phyloP scores from a whole-genome alignment of 2,113 vertebrate species.

The Marmota monax region DNA sequence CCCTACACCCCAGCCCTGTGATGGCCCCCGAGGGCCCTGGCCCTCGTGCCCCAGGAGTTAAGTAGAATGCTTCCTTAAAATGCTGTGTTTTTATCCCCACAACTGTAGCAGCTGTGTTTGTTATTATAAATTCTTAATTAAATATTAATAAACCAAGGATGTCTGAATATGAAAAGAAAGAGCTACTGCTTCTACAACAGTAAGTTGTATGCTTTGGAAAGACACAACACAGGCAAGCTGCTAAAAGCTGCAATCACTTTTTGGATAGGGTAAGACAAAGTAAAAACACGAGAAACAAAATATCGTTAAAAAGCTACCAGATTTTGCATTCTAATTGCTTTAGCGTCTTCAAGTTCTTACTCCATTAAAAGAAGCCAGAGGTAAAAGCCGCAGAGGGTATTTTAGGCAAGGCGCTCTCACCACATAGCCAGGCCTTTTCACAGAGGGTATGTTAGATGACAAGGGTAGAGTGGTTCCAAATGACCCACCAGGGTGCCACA shows the following conservation, averaged over 20 bases:
- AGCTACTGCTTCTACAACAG: background rate
- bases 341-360: background rate
- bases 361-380: background rate
- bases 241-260: background rate
- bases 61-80: background rate
- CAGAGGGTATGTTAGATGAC: background rate
- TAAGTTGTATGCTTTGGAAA: conserved; percentile 11
- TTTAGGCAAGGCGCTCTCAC: too few relatives aligned
- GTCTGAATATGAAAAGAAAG: conserved; percentile 17
- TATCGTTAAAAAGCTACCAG: conserved; percentile 2
- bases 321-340: background rate
- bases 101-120: conserved; percentile 30
- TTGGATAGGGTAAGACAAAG: conserved; percentile 42
- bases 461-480: background rate
- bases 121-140: conserved; percentile 31
- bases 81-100: background rate
- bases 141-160: conserved; percentile 61
- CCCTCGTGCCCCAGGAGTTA: background rate
- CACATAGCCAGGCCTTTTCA: too few relatives aligned
- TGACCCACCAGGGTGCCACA: too few relatives aligned
- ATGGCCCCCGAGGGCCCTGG: background rate
- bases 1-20: background rate
- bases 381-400: background rate
- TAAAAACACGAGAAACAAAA: conserved; percentile 36
- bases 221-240: background rate